These are phyloP conservation scores for Hormaphis cornu DNA, from an alignment of 1,140 invertebrate species.

Conservation along the genomic window DNA sequence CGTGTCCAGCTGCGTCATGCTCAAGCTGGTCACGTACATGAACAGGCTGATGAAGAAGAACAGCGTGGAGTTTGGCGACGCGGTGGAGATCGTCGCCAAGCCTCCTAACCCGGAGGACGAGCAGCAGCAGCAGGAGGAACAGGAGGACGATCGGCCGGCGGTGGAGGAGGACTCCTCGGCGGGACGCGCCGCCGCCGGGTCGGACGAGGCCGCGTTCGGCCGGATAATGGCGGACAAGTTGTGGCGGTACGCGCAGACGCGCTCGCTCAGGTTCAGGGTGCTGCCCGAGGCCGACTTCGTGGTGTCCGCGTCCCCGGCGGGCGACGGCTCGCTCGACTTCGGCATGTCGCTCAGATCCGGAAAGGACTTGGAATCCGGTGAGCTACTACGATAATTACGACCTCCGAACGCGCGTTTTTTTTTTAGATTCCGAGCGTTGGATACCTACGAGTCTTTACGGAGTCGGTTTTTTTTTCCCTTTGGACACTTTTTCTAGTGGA, in stretches of 20 bases:
- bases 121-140: background rate
- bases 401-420: too few species aligned
- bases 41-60: conserved; percentile 69
- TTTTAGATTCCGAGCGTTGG: too few species aligned
- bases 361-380: conserved; percentile 34
- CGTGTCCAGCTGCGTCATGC: conserved; percentile 65
- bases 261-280: conserved; percentile 57
- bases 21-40: conserved; percentile 69
- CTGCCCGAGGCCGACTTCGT: conserved; percentile 67
- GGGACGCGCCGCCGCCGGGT: conserved; percentile 40
- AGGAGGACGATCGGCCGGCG: background rate
- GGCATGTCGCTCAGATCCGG: conserved; percentile 51
- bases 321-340: conserved; percentile 60
- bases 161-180: background rate
- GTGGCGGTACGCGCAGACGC: conserved; percentile 60
- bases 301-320: conserved; percentile 56
- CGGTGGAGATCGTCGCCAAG: conserved; percentile 60
- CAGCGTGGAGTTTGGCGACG: conserved; percentile 60
- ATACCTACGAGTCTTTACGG: too few species aligned
- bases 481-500: too few species aligned
- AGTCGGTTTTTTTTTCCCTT: too few species aligned
- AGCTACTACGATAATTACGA: too few species aligned
- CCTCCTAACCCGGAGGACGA: conserved; percentile 32
- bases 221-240: conserved; percentile 61
- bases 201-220: conserved; percentile 58